Base-by-base conservation (phyloP, 2,113 vertebrate genomes). In the Sakesphorus luctuosus region DNA sequence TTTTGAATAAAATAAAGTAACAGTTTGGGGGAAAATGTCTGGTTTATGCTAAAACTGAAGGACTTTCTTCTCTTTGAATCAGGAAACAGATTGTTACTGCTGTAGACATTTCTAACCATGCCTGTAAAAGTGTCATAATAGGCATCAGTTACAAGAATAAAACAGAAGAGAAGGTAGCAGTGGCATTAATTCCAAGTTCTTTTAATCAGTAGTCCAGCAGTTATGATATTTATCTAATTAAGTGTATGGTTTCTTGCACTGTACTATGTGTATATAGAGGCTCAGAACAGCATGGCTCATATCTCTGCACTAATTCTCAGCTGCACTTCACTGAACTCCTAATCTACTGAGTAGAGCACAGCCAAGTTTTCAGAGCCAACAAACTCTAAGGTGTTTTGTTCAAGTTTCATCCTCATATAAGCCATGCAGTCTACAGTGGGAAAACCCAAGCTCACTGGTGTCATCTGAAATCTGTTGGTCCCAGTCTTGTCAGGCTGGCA, bases 231-330 rank as follows among this genome's bases (percentile, higher is more conserved):
- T 76, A 69, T 66, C 36, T 58, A 28, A 66, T 76, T 40, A 88
- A 46, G 67, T 2, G 1, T 49, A 40, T 0, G 1, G 44, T 33
- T 72, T 50, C 58, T 62, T 47, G 33, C 44, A 35, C 16, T 18
- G 10, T 6, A 3, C 44, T 36, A 15, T 6, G 1, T 53, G 76
- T 6, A 16, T 58, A 9, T 0, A 80, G 50, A 0, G 0, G 46
- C 52, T 65, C 40, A 68, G 83, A 49, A 68, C 38, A 56, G 29
- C 28, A 13, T 13, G 24, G 33, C 28, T 76, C 28, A 31, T 31
- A 49, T 9, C 56, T 52, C 84, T 62, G 33, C 44, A n/a, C 10
- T 6, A 2, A 69, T 46, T 29, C 61, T 46, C 52, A 26, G 0
- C 40, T 79, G 56, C 33, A 1, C n/a, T 38, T 63, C 1, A 0